Percentiles rank a stretch among this genome's conserved stretches.
Evolutionary conservation across 2,113 vertebrate genomes (phyloP).

Genomic region (Isurus oxyrinchus): DNA sequence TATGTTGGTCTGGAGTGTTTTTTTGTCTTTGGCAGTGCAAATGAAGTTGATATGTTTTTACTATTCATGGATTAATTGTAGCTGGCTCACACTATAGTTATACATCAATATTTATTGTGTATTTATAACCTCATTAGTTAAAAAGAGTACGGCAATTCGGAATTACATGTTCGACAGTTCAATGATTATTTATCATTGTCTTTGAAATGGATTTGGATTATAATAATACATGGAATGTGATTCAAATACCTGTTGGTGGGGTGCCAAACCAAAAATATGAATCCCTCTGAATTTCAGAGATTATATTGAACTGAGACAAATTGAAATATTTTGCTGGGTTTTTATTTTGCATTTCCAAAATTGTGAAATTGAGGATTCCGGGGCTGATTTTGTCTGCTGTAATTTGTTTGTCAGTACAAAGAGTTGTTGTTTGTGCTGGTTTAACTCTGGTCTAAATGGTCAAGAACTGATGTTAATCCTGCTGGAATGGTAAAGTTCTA

Average conservation of each 20-base stretch:
- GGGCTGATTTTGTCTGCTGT: background rate
- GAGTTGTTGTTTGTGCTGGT: background rate
- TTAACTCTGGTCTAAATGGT: background rate
- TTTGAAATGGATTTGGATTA: conserved; percentile 7
- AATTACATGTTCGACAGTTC: background rate
- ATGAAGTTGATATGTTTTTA: background rate
- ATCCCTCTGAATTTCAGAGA: conserved; percentile 1
- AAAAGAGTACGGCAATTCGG: background rate
- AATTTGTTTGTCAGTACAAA: background rate
- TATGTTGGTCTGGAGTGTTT: background rate
- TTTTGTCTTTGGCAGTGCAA: background rate
- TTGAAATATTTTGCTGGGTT: background rate
- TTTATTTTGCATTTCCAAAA: background rate
- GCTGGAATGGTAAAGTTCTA: background rate
- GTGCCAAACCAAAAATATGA: background rate
- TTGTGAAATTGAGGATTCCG: background rate
- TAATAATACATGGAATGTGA: background rate
- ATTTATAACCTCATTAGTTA: background rate
- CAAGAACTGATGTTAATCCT: background rate
- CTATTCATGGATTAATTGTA: background rate
- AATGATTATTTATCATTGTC: background rate
- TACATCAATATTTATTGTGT: background rate
- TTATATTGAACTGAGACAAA: background rate
- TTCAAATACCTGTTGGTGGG: background rate
- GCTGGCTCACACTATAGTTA: background rate